These are phyloP conservation scores for Phytoseiulus persimilis DNA, from an alignment of 2,888 invertebrate genomes.

Conservation along the genomic window DNA sequence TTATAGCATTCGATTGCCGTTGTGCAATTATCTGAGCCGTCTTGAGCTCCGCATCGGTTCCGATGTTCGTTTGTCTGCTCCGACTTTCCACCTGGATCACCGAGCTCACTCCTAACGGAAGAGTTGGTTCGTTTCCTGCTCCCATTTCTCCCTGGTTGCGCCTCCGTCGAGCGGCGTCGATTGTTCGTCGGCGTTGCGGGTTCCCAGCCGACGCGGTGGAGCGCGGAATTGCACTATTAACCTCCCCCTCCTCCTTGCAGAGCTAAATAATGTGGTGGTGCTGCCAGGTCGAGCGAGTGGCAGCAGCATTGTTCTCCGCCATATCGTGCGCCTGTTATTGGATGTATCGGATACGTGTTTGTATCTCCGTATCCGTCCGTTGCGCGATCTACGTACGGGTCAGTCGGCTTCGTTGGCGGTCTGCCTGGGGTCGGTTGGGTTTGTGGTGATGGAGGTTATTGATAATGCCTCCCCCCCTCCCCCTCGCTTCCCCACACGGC, in stretches of 20 bases:
- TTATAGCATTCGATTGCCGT: not conserved
- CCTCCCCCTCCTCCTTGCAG: not conserved
- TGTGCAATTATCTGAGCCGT: not conserved
- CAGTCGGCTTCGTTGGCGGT: not conserved
- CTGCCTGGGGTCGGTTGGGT: not conserved
- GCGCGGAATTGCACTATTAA: not conserved
- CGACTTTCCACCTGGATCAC: not conserved
- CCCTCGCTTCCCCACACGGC: not conserved
- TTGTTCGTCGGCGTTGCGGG: not conserved
- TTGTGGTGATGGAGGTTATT: not conserved
- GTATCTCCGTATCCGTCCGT: not conserved
- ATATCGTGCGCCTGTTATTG: not conserved
- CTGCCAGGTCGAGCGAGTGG: not conserved
- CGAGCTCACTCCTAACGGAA: not conserved
- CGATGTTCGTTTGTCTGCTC: not conserved
- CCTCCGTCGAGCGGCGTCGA: too few relatives aligned
- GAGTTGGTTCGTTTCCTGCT: not conserved
- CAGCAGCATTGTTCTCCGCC: not conserved
- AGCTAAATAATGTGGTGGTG: constrained; percentile 5
- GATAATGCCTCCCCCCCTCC: not conserved
- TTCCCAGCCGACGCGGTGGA: not conserved
- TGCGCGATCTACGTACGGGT: not conserved
- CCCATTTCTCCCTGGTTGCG: not conserved
- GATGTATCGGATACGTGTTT: not conserved
- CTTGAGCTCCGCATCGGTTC: not conserved